A percentile compares a stretch with the other conserved stretches of the same genome.
These are phyloP conservation scores for Arctopsyche grandis DNA, from an alignment of 1,140 invertebrate species.

Conservation along the genomic window DNA sequence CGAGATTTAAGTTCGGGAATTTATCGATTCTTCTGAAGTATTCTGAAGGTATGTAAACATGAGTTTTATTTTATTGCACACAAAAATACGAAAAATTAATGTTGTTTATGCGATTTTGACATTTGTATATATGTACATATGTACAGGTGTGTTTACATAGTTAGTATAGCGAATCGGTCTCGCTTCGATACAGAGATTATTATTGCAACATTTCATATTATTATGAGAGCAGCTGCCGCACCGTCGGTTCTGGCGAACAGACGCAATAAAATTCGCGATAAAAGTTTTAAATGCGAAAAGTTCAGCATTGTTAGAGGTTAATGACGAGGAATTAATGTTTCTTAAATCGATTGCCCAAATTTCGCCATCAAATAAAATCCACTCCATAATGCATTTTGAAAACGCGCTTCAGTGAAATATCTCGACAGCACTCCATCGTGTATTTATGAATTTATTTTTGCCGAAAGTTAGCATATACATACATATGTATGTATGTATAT, in stretches of 20 bases:
- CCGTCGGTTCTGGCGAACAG: not conserved
- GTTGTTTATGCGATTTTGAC: no score
- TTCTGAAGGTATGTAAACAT: no score
- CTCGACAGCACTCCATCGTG: not conserved
- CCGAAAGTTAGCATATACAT: not conserved
- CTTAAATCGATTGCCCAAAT: constrained; percentile 39
- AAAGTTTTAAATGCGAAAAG: constrained; percentile 46
- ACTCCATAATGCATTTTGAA: constrained; percentile 23
- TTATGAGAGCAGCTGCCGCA: not conserved
- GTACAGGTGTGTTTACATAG: not conserved
- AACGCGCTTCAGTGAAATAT: not conserved
- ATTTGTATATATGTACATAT: no score
- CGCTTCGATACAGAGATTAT: constrained; percentile 22
- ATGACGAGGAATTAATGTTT: constrained; percentile 43
- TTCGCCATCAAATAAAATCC: constrained; percentile 22
- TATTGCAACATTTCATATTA: constrained; percentile 16
- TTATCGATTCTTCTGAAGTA: no score
- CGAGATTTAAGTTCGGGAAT: no score
- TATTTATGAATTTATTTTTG: no score
- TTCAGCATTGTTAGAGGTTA: constrained; percentile 42
- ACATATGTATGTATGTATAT: no score
- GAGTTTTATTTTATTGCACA: no score
- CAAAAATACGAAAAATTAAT: no score
- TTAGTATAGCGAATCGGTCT: not conserved
- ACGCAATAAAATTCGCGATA: constrained; percentile 39